A percentile compares a stretch with the other conserved stretches of the same genome.
These are phyloP conservation scores for Papilio polytes DNA, from an alignment of 1,140 invertebrate genomes.

Conservation along the genomic window DNA sequence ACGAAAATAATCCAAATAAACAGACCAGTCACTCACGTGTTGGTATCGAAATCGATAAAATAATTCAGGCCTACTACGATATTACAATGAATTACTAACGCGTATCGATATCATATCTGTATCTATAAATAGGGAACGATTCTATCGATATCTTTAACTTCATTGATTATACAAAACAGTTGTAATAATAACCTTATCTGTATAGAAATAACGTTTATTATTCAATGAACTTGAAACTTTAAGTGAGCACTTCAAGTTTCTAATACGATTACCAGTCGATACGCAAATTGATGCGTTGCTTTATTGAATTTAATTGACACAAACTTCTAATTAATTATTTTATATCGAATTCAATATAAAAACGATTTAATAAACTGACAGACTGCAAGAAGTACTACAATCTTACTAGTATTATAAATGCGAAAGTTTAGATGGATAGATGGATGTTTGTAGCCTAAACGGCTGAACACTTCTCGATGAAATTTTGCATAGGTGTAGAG, in stretches of 20 bases:
- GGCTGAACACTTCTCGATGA: too few relatives aligned
- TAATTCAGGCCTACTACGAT: slow-evolving; percentile 7
- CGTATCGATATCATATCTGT: slow-evolving; percentile 22
- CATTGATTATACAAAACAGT: not conserved
- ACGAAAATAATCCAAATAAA: not conserved
- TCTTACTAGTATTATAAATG: too few relatives aligned
- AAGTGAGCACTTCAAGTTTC: slow-evolving; percentile 21
- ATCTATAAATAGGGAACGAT: not conserved
- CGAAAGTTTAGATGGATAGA: too few relatives aligned
- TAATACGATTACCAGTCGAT: slow-evolving; percentile 17
- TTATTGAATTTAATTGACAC: not conserved
- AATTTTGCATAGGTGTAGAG: too few relatives aligned
- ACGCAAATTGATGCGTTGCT: slow-evolving; percentile 9
- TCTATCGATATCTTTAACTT: not conserved
- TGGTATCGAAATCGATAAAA: not conserved
- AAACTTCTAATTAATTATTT: not conserved
- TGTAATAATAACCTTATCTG: not conserved
- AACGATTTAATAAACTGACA: not conserved
- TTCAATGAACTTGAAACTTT: slow-evolving; percentile 7
- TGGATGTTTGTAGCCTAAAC: too few relatives aligned
- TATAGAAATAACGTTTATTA: not conserved
- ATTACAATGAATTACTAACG: not conserved
- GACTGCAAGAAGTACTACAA: not conserved
- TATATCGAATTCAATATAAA: not conserved
- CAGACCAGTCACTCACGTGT: not conserved